phyloP scores from a whole-genome alignment of 2,888 invertebrate genomes.

The Ariolimax columbianus region DNA sequence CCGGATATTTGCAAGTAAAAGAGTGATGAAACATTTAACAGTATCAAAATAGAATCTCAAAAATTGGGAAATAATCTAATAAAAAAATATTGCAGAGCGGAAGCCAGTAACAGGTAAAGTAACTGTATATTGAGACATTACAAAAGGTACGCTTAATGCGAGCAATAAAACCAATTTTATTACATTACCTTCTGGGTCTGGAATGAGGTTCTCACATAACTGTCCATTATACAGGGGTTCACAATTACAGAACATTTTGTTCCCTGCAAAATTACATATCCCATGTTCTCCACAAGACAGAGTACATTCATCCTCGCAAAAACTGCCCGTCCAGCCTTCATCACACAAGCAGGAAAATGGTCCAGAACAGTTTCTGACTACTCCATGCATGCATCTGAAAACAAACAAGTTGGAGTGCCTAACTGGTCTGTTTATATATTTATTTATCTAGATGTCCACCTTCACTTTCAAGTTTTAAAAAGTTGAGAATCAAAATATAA shows the following conservation, averaged over 20 bases:
- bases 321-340: not conserved
- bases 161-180: not conserved
- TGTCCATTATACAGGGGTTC: not conserved
- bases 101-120: too few species aligned
- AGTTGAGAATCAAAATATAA: too few species aligned
- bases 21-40: too few species aligned
- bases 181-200: constrained; percentile 30
- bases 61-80: too few species aligned
- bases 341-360: constrained; percentile 17
- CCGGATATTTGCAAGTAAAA: too few species aligned
- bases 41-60: too few species aligned
- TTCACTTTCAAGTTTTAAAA: too few species aligned
- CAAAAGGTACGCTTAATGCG: not conserved
- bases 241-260: constrained; percentile 20
- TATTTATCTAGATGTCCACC: too few species aligned
- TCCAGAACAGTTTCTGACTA: not conserved
- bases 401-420: not conserved
- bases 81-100: too few species aligned
- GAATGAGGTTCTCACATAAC: not conserved
- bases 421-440: too few species aligned
- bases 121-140: too few species aligned
- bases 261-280: not conserved
- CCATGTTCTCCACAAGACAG: constrained; percentile 16
- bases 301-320: constrained; percentile 12
- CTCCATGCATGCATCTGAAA: constrained; percentile 12